Evolutionary conservation across 2,113 vertebrate genomes (phyloP), one percentile per base, ranked within the genome.

Genomic region (Semnornis frantzii): DNA sequence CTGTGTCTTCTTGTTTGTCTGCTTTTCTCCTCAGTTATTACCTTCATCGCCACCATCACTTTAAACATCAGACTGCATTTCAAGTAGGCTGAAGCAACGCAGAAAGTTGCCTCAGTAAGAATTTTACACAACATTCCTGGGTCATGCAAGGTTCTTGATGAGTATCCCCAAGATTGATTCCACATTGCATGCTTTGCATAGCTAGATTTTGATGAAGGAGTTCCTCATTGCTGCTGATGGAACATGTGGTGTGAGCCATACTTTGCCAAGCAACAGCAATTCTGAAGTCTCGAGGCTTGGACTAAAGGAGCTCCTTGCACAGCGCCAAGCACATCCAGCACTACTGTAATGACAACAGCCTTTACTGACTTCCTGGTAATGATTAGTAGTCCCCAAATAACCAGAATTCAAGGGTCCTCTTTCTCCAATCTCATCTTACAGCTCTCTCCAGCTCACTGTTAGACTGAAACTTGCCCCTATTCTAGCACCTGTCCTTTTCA

Each of bases 241-340:
- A 17, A 48, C 33, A 12, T 16, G 21, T 0, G 3, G 15, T 1
- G 0, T 24, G 57, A 85, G 17, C 28, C 42, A 48, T 31, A 8
- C 52, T 16, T 46, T 59, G 25, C 10, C 75, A 64, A 28, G 55
- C 25, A 48, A 74, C 14, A 73, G 57, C 8, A 42, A 6, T 52
- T 89, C 8, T 30, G 13, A 21, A 24, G 34, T 87, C 25, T 68
- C 30, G 28, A 37, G 55, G 6, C 46, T 48, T n/a, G 42, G n/a
- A 52, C 54, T 64, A 48, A 33, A 37, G 8, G 8, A 39, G 37
- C 37, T 60, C 31, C 58, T n/a, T 19, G 14, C 52, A 44, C 25
- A 15, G 30, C 55, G 74, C 23, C 46, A 23, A 50, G 17, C 34
- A 30, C 1, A 0, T 31, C 16, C 0, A 1, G 54, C 24, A 23